Percentiles rank a stretch among this genome's conserved stretches.
Conservation (phyloP, 2,113 vertebrate species). For the Eubucco bourcierii region DNA sequence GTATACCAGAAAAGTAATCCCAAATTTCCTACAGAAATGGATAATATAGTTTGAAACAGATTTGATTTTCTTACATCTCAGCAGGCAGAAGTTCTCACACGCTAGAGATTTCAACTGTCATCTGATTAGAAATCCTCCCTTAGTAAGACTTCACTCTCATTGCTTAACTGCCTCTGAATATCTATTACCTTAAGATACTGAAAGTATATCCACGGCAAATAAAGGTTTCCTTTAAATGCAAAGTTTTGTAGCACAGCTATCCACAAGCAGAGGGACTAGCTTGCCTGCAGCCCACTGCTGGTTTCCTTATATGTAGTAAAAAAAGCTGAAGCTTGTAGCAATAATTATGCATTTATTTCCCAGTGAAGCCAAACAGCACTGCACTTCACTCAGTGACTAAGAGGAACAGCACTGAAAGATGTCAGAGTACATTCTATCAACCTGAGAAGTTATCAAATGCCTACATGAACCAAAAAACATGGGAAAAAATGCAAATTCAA, state of each 20-base stretch:
- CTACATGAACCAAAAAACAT: background rate
- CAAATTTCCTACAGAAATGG: fast-evolving
- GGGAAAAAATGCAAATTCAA: background rate
- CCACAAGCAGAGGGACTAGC: background rate
- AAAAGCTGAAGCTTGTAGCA: background rate
- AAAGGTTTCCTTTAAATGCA: background rate
- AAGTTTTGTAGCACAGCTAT: background rate
- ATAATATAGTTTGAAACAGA: background rate
- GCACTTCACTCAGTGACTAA: background rate
- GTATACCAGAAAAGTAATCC: background rate
- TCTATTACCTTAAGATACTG: background rate
- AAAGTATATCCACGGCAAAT: background rate
- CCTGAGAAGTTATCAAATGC: background rate
- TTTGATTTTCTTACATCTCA: background rate
- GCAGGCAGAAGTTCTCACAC: fast-evolving
- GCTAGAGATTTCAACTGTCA: background rate
- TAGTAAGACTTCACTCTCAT: background rate
- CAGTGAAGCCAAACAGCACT: background rate
- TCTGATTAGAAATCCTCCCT: background rate
- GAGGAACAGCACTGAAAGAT: background rate
- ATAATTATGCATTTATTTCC: background rate
- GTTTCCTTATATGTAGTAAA: background rate
- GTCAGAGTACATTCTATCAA: background rate
- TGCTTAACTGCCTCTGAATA: background rate
- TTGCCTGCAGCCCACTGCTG: background rate